Evolutionary conservation across 1,140 invertebrate species (phyloP), one percentile per base, ranked within the genome.

Genomic region (Zaprionus kolodkinae): DNA sequence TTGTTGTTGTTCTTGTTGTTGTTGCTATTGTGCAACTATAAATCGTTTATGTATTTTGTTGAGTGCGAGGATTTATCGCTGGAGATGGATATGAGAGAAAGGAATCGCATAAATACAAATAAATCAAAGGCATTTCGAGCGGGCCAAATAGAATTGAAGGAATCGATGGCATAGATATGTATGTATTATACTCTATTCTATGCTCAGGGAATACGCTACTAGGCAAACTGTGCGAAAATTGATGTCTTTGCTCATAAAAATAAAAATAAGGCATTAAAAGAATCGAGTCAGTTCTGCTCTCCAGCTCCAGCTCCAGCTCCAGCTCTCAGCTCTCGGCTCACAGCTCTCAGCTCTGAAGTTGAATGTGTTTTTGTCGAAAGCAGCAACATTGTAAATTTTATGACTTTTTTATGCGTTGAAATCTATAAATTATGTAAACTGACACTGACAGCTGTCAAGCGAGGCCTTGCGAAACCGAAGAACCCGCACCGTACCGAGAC

Each of bases 371-470:
- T 86, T 86, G 83, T 86, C 76, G 83, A 88, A 86, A 83, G 85
- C 85, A 83, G 85, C 85, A 88, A 88, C 85, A 88, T 88, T 88
- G 85, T 89, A 88, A 81, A 88, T 88, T 88, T 88, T 88, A 88
- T 89, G 85, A 88, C 85, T 88, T 89, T 88, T 88, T 88, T 88
- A 88, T 88, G 85, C 81, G 80, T 79, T 88, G 85, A 88, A 88
- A 88, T 88, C 85, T 88, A 88, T 88, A 88, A 88, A 88, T 88
- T 88, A 88, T 88, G 85, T 88, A 88, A 88, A 88, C 85, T 88
- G 85, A 88, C 85, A 88, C 85, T 88, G 85, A 88, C 85, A 88
- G 85, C 85, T 88, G 85, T 88, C 85, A 88, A 89, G 73, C 69
- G 81, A 78, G 78, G 80, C 66, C 79, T 64, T 21, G 45, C 45